Conservation (phyloP, 2,797 vertebrate species). For the Melanotaenia parkinsoni region DNA sequence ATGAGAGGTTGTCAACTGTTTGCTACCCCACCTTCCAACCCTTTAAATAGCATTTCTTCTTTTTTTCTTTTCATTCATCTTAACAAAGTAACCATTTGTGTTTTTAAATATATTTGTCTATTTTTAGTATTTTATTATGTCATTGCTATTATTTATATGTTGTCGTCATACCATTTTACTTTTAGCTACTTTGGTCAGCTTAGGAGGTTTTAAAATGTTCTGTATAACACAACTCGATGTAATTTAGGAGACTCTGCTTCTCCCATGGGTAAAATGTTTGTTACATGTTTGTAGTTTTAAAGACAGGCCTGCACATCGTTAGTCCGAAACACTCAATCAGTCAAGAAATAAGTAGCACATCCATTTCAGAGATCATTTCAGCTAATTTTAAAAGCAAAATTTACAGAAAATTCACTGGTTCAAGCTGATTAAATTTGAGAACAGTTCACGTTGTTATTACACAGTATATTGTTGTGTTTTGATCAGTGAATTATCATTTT, state of each 20-base stretch:
- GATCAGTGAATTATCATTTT: not conserved
- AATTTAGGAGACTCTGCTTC: not conserved
- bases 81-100: not conserved
- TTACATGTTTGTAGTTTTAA: too few relatives aligned
- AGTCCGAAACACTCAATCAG: too few relatives aligned
- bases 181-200: too few relatives aligned
- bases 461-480: too few relatives aligned
- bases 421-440: too few relatives aligned
- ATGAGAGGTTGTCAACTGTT: not conserved
- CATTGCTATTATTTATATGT: not conserved
- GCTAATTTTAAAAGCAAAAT: too few relatives aligned
- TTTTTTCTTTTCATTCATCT: not conserved
- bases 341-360: too few relatives aligned
- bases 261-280: not conserved
- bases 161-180: not conserved
- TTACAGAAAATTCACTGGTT: too few relatives aligned
- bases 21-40: not conserved
- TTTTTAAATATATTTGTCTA: not conserved
- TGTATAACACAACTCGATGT: not conserved
- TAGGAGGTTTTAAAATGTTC: too few relatives aligned
- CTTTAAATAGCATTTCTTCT: not conserved
- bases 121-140: not conserved
- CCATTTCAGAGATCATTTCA: too few relatives aligned
- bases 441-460: too few relatives aligned
- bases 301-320: too few relatives aligned